Evolutionary conservation across 2,888 invertebrate genomes (phyloP).

Genomic region (Nemotelus pantherinus): DNA sequence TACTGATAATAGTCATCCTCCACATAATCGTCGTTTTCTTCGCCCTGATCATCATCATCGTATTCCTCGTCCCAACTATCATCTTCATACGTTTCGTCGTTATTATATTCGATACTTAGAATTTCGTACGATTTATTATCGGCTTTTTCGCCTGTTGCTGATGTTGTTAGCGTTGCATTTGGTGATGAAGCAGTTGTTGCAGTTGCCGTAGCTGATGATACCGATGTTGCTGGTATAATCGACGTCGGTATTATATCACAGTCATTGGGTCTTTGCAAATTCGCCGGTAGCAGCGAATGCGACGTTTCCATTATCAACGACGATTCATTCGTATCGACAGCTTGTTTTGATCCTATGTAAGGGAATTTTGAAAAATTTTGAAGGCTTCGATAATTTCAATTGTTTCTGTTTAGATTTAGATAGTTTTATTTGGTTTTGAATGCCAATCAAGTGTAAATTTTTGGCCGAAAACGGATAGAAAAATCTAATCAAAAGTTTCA

Average conservation of each 20-base stretch:
- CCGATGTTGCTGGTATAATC: slow-evolving; percentile 22
- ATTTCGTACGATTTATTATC: slow-evolving; percentile 48
- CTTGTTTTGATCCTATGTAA: slow-evolving; percentile 35
- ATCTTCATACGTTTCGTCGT: slow-evolving; percentile 45
- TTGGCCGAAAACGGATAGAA: slow-evolving; percentile 2
- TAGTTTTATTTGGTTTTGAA: slow-evolving; percentile 1
- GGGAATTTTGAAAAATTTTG: slow-evolving; percentile 44
- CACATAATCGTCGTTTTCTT: slow-evolving; percentile 46
- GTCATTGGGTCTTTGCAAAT: slow-evolving; percentile 21
- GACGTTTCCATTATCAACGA: slow-evolving; percentile 20
- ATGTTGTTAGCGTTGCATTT: slow-evolving; percentile 9
- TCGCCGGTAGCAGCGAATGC: slow-evolving; percentile 9
- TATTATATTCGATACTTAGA: slow-evolving; percentile 48
- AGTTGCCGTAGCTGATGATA: slow-evolving; percentile 25
- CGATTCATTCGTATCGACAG: slow-evolving; percentile 28
- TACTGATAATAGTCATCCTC: slow-evolving; percentile 45
- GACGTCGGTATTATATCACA: slow-evolving; percentile 19
- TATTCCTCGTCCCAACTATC: slow-evolving; percentile 45
- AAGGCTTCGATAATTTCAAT: slow-evolving; percentile 27
- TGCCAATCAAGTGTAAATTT: slow-evolving; percentile 33
- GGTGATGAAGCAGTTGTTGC: slow-evolving; percentile 24
- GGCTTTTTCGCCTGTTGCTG: slow-evolving; percentile 23
- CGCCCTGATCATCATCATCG: slow-evolving; percentile 45
- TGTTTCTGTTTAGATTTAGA: slow-evolving; percentile 28
- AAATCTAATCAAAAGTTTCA: slow-evolving; percentile 5